Conservation (phyloP, 2,797 vertebrate genomes). For the Schizopygopsis pylzovi region DNA sequence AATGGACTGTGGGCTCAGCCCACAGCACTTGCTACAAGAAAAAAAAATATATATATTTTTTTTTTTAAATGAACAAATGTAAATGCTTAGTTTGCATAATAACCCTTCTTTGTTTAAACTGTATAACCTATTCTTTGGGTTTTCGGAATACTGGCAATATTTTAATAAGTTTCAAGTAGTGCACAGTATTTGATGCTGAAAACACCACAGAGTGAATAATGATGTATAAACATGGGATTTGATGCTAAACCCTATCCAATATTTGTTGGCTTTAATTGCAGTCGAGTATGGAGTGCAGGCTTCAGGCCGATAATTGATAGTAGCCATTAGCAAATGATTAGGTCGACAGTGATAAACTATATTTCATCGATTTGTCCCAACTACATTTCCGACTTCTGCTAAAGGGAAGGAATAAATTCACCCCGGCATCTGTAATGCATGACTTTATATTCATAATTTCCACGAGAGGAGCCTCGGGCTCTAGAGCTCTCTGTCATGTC, state of each 20-base stretch:
- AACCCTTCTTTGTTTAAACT: background rate
- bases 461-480: conserved; percentile 70
- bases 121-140: background rate
- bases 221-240: conserved; percentile 79
- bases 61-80: background rate
- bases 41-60: background rate
- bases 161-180: conserved; percentile 5
- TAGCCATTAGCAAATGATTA: conserved; percentile 85
- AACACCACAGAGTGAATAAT: conserved; percentile 76
- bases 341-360: conserved; percentile 83
- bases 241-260: conserved; percentile 75
- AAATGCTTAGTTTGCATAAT: conserved; percentile 52
- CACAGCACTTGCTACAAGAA: background rate
- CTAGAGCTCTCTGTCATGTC: conserved; percentile 67
- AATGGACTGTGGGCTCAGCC: background rate
- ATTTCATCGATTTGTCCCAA: conserved; percentile 78
- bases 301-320: conserved; percentile 81
- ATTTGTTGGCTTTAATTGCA: conserved; percentile 81
- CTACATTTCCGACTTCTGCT: conserved; percentile 82
- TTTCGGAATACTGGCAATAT: background rate
- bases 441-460: conserved; percentile 82
- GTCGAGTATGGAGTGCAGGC: conserved; percentile 70
- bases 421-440: conserved; percentile 80
- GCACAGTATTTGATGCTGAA: conserved; percentile 70
- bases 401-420: conserved; percentile 81